Evolutionary conservation across 2,888 invertebrate genomes (phyloP).

Genomic region (Trisateles emortualis): DNA sequence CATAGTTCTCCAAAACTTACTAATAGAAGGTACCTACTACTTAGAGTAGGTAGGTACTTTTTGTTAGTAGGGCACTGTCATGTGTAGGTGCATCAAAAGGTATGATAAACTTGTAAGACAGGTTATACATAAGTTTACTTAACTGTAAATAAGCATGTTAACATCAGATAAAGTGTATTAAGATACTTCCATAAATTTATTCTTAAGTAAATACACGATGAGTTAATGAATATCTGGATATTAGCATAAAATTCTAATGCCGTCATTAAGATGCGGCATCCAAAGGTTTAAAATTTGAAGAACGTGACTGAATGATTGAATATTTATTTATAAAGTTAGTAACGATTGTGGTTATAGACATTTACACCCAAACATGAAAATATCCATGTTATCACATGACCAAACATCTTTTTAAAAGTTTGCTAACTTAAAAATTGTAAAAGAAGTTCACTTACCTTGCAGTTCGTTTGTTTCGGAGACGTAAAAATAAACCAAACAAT

Average conservation of each 20-base stretch:
- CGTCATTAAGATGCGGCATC: not conserved
- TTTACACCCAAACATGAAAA: conserved; percentile 19
- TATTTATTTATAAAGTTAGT: not conserved
- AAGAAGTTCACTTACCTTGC: conserved; percentile 56
- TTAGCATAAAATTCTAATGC: not conserved
- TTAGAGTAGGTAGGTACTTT: not conserved
- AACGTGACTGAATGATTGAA: not conserved
- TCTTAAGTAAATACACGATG: not conserved
- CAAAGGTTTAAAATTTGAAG: not conserved
- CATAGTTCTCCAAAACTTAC: too few relatives aligned
- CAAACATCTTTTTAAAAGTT: conserved; percentile 11
- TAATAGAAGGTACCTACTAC: too few relatives aligned
- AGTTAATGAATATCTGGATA: not conserved
- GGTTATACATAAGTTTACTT: conserved; percentile 45
- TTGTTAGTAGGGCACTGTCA: conserved; percentile 20
- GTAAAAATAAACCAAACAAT: conserved; percentile 47
- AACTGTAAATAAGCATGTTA: conserved; percentile 33
- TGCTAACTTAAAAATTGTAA: conserved; percentile 21
- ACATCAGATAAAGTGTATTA: conserved; percentile 11
- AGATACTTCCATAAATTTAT: not conserved
- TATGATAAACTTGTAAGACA: conserved; percentile 34
- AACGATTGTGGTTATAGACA: not conserved
- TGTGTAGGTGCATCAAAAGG: conserved; percentile 23
- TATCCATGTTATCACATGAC: conserved; percentile 15
- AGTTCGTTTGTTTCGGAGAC: conserved; percentile 48